Conservation (phyloP, 1,140 invertebrate species). For the Drosophila orena region DNA sequence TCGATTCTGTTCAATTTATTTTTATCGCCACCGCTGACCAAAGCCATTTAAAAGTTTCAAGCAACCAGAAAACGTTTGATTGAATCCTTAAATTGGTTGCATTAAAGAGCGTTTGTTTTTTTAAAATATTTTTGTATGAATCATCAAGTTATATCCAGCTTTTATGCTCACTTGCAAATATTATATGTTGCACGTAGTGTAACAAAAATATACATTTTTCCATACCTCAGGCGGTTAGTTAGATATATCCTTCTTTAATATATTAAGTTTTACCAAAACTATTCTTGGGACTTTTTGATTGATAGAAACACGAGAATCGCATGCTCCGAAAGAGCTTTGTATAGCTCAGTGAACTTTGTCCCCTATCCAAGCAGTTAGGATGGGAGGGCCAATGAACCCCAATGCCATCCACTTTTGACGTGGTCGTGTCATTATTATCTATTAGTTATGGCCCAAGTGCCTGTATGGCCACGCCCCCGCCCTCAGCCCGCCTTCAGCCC, state of each 20-base stretch:
- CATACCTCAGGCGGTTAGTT: too few relatives aligned
- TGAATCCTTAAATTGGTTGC: too few relatives aligned
- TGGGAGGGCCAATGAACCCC: conserved; percentile 24
- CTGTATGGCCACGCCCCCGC: conserved; percentile 16
- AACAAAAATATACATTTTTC: too few relatives aligned
- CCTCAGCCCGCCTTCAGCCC: not conserved
- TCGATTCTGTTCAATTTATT: not conserved
- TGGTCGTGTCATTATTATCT: conserved; percentile 65
- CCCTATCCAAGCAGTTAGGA: conserved; percentile 6
- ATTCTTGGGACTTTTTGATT: conserved; percentile 19
- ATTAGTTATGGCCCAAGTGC: conserved; percentile 52
- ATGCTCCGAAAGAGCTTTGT: conserved; percentile 3
- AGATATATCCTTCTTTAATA: conserved; percentile 5
- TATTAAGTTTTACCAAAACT: conserved; percentile 6
- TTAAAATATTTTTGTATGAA: too few relatives aligned
- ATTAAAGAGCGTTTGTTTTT: too few relatives aligned
- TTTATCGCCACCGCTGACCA: not conserved
- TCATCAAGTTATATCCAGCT: too few relatives aligned
- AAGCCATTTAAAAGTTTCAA: too few relatives aligned
- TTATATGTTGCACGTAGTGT: too few relatives aligned
- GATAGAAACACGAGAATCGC: conserved; percentile 32
- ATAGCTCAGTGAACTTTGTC: conserved; percentile 47
- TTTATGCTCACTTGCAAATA: too few relatives aligned
- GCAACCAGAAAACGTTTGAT: too few relatives aligned
- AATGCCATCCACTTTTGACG: conserved; percentile 38